These are phyloP conservation scores for Tortricodes alternella DNA, from an alignment of 2,888 invertebrate genomes.

Conservation along the genomic window DNA sequence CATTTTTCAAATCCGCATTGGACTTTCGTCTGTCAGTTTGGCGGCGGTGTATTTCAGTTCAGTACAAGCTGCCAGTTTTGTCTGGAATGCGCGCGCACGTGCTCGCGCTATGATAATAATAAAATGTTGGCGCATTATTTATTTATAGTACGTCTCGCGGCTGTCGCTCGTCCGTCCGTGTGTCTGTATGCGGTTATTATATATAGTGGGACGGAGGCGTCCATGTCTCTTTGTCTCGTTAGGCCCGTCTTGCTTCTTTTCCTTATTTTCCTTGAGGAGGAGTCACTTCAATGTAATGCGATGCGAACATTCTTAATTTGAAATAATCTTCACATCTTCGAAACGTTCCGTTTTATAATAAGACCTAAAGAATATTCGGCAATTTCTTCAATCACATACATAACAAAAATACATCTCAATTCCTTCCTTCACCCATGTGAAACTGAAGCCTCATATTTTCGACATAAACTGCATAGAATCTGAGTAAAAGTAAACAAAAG, in stretches of 20 bases:
- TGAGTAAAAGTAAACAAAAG: conserved; percentile 3
- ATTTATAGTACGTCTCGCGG: conserved; percentile 80
- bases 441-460: background rate
- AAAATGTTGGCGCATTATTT: conserved; percentile 82
- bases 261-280: conserved; percentile 20
- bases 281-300: conserved; percentile 3
- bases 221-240: conserved; percentile 59
- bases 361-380: too few relatives aligned
- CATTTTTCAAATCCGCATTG: conserved; percentile 21
- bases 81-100: conserved; percentile 78
- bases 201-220: conserved; percentile 46
- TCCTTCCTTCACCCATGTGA: too few relatives aligned
- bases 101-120: conserved; percentile 78
- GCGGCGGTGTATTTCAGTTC: conserved; percentile 28
- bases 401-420: too few relatives aligned
- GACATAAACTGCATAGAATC: conserved; percentile 1
- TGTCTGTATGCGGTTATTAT: conserved; percentile 60
- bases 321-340: conserved; percentile 1
- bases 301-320: background rate
- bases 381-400: too few relatives aligned
- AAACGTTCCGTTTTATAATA: too few relatives aligned
- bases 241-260: conserved; percentile 36
- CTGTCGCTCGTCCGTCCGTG: conserved; percentile 80
- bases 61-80: conserved; percentile 36
- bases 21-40: conserved; percentile 22